phyloP scores from a whole-genome alignment of 1,140 invertebrate species.

The Zaprionus africanus region DNA sequence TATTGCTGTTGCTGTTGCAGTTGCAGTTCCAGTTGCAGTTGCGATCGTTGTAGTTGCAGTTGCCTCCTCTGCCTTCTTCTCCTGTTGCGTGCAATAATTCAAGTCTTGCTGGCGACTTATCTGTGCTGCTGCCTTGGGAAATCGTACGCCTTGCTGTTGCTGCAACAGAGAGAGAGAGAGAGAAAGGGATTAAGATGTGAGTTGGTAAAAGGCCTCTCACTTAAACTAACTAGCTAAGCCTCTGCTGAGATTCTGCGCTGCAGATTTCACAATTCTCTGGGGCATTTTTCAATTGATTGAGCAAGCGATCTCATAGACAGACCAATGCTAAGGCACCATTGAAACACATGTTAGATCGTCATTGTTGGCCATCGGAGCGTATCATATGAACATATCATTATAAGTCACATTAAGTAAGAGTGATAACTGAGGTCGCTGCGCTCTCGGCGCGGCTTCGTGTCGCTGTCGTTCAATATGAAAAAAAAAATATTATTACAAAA shows the following conservation, averaged over 20 bases:
- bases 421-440: slow-evolving; percentile 77
- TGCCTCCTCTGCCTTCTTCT: slow-evolving; percentile 39
- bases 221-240: neutral
- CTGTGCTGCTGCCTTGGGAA: slow-evolving; percentile 76
- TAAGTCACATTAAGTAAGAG: slow-evolving; percentile 81
- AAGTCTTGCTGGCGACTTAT: slow-evolving; percentile 83
- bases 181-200: slow-evolving; percentile 43
- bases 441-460: slow-evolving; percentile 6
- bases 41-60: slow-evolving; percentile 41
- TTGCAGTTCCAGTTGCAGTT: slow-evolving; percentile 34
- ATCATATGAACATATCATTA: slow-evolving; percentile 68
- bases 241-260: neutral
- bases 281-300: neutral
- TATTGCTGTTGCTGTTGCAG: slow-evolving; percentile 36
- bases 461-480: slow-evolving; percentile 50
- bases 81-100: slow-evolving; percentile 81
- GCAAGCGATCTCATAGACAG: slow-evolving; percentile 15
- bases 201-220: neutral
- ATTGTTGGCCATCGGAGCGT: slow-evolving; percentile 61
- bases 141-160: slow-evolving; percentile 72
- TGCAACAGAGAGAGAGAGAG: slow-evolving; percentile 43
- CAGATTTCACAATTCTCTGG: slow-evolving; percentile 21
- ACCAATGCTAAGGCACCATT: slow-evolving; percentile 23
- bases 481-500: slow-evolving; percentile 41
- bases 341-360: neutral